phyloP scores from a whole-genome alignment of 2,888 invertebrate species.

The Odontomyia ornata region DNA sequence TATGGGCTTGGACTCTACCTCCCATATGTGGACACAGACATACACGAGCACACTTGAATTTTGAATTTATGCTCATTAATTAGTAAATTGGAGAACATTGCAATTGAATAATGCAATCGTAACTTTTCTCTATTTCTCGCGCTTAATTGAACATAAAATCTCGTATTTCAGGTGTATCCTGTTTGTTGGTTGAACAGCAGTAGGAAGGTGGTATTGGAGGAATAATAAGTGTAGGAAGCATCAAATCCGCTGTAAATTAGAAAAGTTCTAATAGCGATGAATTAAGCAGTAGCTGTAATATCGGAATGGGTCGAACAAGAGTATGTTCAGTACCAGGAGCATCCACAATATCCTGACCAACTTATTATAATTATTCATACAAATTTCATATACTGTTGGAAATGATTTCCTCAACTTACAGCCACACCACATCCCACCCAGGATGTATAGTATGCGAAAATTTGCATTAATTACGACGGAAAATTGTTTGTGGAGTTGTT shows the following conservation, averaged over 20 bases:
- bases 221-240: no score
- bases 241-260: no score
- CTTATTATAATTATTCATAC: neutral
- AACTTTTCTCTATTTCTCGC: conserved; percentile 20
- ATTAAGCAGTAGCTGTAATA: no score
- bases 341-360: neutral
- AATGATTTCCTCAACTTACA: neutral
- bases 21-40: no score
- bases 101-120: conserved; percentile 32
- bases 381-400: neutral
- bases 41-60: neutral
- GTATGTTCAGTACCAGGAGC: neutral
- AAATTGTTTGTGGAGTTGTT: conserved; percentile 21
- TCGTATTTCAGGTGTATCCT: neutral
- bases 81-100: conserved; percentile 23
- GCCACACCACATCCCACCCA: no score
- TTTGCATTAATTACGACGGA: conserved; percentile 24
- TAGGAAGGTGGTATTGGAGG: neutral
- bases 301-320: no score
- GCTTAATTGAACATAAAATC: conserved; percentile 27
- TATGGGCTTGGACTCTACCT: no score
- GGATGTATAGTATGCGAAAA: neutral
- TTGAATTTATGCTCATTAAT: conserved; percentile 31
- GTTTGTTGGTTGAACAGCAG: neutral
- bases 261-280: no score